Evolutionary conservation across 64 coral and sea anemone genomes (phyloP), one percentile per base, ranked within the genome.

Genomic region (Montipora foliosa): DNA sequence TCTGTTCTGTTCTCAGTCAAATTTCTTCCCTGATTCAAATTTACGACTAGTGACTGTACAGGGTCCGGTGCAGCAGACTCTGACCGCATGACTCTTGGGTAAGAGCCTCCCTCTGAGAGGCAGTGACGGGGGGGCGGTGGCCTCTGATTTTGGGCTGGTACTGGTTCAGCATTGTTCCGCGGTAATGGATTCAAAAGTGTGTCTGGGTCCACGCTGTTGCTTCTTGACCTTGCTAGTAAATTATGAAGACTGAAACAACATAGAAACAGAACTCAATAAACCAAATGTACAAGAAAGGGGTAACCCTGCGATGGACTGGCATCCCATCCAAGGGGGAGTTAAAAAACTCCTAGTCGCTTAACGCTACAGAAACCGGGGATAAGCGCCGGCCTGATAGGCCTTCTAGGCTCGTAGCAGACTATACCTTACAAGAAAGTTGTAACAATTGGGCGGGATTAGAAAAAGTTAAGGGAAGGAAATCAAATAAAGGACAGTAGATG

Each of bases 211-310:
- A 72, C 77, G 53, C 93, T 79, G 70, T n/a, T 84, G 4, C 71
- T 95, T 10, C 89, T 77, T 79, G 96, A 95, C 51, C 61, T 95
- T 75, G 92, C 89, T 15, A 98, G 58, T 51, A 95, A 87, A 48
- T 95, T 98, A 77, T 98, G 96, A 61, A 98, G 89, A 51, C 96
- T 98, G 67, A 52, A 37, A 24, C 47, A 37, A 57, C 6, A 57
- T 11, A 8, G 11, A 8, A 57, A 57, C 53, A 19, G 0, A 74
- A 7, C 8, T n/a, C 44, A 87, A 17, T 19, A 8, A 6, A 78
- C 15, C 17, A 16, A 71, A 52, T 46, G 6, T 12, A 16, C 61
- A 64, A 55, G 52, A 55, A 55, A 55, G 52, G 10, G 5, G 37
- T 37, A 37, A 37, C 37, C 37, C 37, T 37, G 37, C 37, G 37